These are phyloP conservation scores for Scatophagus argus DNA, from an alignment of 2,113 vertebrate species.

Conservation along the genomic window DNA sequence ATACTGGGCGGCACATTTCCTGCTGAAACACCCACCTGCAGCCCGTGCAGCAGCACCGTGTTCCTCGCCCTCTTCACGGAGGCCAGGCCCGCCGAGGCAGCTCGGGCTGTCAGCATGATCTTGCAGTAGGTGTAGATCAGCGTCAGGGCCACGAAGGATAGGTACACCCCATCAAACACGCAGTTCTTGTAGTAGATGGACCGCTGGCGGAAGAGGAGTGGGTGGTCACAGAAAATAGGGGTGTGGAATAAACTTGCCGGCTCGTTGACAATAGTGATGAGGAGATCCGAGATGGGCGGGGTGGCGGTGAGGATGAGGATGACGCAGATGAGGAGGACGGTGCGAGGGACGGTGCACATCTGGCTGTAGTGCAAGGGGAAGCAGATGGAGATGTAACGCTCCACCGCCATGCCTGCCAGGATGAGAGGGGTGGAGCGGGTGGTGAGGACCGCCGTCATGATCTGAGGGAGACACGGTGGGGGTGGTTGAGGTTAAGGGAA, in stretches of 20 bases:
- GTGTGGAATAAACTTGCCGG: constrained; percentile 67
- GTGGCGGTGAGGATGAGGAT: constrained; percentile 71
- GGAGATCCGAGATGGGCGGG: constrained; percentile 78
- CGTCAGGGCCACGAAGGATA: constrained; percentile 80
- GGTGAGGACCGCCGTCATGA: constrained; percentile 81
- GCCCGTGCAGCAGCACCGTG: constrained; percentile 83
- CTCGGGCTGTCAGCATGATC: constrained; percentile 79
- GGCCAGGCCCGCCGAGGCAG: constrained; percentile 73
- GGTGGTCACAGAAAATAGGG: constrained; percentile 82
- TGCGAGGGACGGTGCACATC: constrained; percentile 80
- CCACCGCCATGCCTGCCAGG: constrained; percentile 85
- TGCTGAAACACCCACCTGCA: constrained; percentile 57
- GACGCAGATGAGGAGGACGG: constrained; percentile 68
- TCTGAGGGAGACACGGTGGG: constrained; percentile 22
- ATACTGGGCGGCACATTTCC: no score
- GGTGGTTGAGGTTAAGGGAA: not conserved
- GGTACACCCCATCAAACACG: constrained; percentile 80
- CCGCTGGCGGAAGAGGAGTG: constrained; percentile 73
- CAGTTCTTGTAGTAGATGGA: constrained; percentile 84
- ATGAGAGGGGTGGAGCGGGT: constrained; percentile 84
- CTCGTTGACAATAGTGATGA: constrained; percentile 74
- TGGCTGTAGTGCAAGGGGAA: constrained; percentile 80
- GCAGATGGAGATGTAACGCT: constrained; percentile 85
- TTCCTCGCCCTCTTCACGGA: constrained; percentile 80
- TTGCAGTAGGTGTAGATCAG: constrained; percentile 84